Evolutionary conservation across 2,113 vertebrate genomes (phyloP).

Genomic region (Rhinoderma darwinii): DNA sequence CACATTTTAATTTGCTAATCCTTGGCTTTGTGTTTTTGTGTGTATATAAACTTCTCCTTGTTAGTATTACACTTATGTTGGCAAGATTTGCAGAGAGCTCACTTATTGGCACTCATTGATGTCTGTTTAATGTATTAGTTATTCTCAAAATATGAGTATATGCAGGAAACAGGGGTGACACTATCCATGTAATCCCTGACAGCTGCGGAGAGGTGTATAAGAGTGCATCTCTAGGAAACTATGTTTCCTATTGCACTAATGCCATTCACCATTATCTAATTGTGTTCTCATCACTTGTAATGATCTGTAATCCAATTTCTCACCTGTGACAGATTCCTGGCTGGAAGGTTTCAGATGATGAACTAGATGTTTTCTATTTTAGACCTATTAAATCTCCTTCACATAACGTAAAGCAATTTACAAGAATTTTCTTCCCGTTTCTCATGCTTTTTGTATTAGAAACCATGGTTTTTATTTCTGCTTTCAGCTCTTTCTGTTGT

Average conservation of each 20-base stretch:
- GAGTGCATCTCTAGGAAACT: background rate
- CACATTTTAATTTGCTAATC: background rate
- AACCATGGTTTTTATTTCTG: background rate
- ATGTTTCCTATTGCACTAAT: background rate
- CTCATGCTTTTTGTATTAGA: too few relatives aligned
- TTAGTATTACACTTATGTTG: background rate
- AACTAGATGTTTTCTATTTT: background rate
- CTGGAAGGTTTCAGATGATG: background rate
- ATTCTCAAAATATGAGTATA: background rate
- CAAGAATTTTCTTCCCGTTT: background rate
- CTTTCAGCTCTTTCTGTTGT: background rate
- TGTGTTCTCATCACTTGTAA: background rate
- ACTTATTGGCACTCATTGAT: constrained; percentile 1
- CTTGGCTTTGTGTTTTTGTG: background rate
- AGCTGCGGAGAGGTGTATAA: background rate
- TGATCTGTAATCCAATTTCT: background rate
- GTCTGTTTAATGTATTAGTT: constrained; percentile 26
- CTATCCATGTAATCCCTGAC: constrained; percentile 13
- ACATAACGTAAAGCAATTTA: background rate
- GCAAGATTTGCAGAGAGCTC: background rate
- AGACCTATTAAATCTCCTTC: background rate
- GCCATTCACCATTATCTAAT: constrained; percentile 3
- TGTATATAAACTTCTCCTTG: constrained; percentile 2
- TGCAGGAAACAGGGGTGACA: constrained; percentile 27
- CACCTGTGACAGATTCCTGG: background rate